Percentiles rank a stretch among this genome's conserved stretches.
Evolutionary conservation across 2,797 vertebrate species (phyloP).

Genomic region (Clarias fuscus): DNA sequence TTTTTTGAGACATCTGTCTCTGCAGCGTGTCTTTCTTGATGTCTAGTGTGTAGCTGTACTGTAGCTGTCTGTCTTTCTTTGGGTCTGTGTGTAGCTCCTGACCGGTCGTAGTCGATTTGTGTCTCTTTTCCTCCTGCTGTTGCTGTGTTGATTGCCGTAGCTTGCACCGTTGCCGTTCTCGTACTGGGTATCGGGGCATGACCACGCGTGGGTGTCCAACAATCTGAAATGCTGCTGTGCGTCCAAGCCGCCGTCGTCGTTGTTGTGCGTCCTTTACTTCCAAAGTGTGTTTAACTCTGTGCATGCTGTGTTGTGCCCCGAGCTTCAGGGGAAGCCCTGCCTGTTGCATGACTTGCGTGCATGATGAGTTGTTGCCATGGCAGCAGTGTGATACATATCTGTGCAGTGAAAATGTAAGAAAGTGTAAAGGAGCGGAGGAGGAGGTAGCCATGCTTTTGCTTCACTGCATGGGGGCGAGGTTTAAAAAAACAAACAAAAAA

Average conservation of each 20-base stretch:
- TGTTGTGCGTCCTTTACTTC: conserved; percentile 26
- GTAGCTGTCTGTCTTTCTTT: neutral
- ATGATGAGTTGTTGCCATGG: conserved; percentile 74
- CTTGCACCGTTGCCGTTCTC: conserved; percentile 14
- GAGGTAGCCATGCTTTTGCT: conserved; percentile 59
- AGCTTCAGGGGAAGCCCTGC: conserved; percentile 56
- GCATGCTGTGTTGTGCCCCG: conserved; percentile 63
- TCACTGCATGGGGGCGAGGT: conserved; percentile 72
- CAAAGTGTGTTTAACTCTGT: conserved; percentile 51
- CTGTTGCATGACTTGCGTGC: conserved; percentile 61
- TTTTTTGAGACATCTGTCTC: conserved; percentile 5
- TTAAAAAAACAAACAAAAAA: conserved; percentile 22
- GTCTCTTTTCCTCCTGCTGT: neutral
- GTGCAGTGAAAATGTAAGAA: conserved; percentile 44
- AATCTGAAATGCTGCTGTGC: conserved; percentile 16
- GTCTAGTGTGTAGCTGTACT: neutral
- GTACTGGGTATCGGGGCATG: neutral
- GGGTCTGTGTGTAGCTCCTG: conserved; percentile 12
- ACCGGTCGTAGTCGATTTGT: neutral
- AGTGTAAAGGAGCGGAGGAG: conserved; percentile 41
- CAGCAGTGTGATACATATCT: conserved; percentile 60
- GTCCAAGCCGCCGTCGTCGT: conserved; percentile 2
- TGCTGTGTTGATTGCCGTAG: conserved; percentile 20
- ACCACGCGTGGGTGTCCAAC: neutral
- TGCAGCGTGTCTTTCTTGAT: neutral